phyloP scores from a whole-genome alignment of 2,888 invertebrate species.

The Drosophila buzzatii region DNA sequence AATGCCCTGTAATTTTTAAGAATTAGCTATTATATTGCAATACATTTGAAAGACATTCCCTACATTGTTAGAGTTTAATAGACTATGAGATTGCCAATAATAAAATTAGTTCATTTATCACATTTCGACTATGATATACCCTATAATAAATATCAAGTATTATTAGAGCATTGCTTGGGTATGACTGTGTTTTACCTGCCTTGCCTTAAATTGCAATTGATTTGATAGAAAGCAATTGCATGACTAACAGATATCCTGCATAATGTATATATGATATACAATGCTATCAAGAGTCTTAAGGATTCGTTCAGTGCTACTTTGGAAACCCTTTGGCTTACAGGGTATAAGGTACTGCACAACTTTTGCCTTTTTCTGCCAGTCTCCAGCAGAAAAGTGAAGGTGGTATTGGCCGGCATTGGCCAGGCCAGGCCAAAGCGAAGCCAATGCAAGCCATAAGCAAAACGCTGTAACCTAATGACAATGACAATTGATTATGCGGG shows the following conservation, averaged over 20 bases:
- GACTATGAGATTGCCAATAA: neutral
- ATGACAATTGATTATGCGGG: conserved; percentile 76
- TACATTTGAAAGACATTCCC: too few relatives aligned
- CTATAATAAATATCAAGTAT: neutral
- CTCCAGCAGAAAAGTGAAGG: conserved; percentile 61
- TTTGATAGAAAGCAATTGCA: neutral
- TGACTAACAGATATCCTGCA: neutral
- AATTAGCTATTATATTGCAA: too few relatives aligned
- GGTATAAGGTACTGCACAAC: conserved; percentile 15
- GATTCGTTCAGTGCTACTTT: too few relatives aligned
- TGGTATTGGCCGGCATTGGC: conserved; percentile 54
- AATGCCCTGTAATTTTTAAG: neutral
- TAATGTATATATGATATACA: neutral
- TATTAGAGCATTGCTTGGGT: neutral
- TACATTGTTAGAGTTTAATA: neutral
- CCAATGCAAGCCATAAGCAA: conserved; percentile 10
- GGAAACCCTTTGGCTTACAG: neutral
- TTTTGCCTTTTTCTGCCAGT: neutral
- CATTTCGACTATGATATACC: neutral
- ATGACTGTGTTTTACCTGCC: too few relatives aligned
- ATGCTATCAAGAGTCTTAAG: neutral
- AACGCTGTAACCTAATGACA: conserved; percentile 65
- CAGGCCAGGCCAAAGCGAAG: conserved; percentile 19
- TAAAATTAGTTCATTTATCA: neutral
- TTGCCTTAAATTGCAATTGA: too few relatives aligned